Base-by-base conservation (phyloP, 2,888 invertebrate genomes). In the Eristalis pertinax region DNA sequence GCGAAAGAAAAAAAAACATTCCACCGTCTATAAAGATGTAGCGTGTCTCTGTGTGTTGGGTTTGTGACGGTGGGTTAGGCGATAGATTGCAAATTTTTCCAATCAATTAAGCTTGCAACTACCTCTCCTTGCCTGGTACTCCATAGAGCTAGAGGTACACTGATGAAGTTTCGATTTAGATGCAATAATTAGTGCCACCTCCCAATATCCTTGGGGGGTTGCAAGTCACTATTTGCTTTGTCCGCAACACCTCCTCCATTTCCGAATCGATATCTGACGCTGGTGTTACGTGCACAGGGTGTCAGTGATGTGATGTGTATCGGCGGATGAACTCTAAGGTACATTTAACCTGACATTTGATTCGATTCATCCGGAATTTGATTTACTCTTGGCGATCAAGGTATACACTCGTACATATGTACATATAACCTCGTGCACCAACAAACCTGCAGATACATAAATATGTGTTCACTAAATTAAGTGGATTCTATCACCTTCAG, bases 1-100 rank as follows among this genome's bases (percentile, higher is more conserved):
- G 50, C 50, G n/a, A 19, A 50, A 50, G 19, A n/a, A 4, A 50
- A 50, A n/a, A 50, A 50, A 19, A 15, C 50, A 50, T 19, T 50
- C 50, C 19, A 50, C 19, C 19, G 50, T 50, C 19, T 43, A 43
- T 15, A 5, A 3, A n/a, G n/a, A n/a, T 15, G n/a, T 3, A 43
- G n/a, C 7, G 50, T 4, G n/a, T 19, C 4, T 1, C 50, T 50
- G 50, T 50, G 19, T n/a, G 43, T 43, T 8, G 19, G 15, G 19
- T 5, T 15, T 15, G 50, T n/a, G 50, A 7, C 50, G 50, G n/a
- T 11, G 26, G 2, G 24, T 41, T 13, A 22, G 26, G 60, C 4
- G 58, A 72, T 77, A 82, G 76, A 74, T 84, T 64, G 73, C 74
- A 84, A 50, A 60, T 65, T 74, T 79, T 75, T 62, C 63, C 74